These are phyloP conservation scores for Leucoraja ocellata DNA, from an alignment of 2,797 vertebrate genomes.

Conservation along the genomic window DNA sequence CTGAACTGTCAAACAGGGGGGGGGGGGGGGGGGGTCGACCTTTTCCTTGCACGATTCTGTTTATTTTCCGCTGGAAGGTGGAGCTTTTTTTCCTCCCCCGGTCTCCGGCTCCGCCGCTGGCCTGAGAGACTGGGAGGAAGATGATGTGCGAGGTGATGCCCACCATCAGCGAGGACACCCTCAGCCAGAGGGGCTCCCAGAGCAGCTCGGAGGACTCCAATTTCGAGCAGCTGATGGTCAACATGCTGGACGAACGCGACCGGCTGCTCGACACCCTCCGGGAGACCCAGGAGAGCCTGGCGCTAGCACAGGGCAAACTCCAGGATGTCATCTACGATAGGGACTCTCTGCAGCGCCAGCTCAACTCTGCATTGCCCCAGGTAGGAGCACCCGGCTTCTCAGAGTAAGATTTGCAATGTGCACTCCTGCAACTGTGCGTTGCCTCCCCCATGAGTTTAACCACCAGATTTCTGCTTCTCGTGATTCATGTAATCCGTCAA, in stretches of 20 bases:
- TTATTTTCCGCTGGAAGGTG: background rate
- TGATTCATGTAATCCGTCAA: background rate
- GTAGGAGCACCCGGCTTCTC: conserved; percentile 52
- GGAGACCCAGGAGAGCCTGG: conserved; percentile 92
- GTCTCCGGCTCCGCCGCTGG: background rate
- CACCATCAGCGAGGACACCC: conserved; percentile 93
- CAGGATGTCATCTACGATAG: conserved; percentile 96
- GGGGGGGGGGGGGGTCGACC: no score
- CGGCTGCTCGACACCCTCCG: conserved; percentile 90
- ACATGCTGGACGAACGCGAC: conserved; percentile 97
- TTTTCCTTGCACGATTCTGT: no score
- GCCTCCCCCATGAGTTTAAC: background rate
- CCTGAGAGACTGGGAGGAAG: background rate
- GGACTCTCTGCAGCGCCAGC: conserved; percentile 91
- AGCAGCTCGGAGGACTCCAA: conserved; percentile 93
- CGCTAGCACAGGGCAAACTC: conserved; percentile 83
- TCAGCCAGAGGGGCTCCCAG: conserved; percentile 91
- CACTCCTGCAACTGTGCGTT: background rate
- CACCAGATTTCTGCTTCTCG: background rate
- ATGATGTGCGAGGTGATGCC: conserved; percentile 95
- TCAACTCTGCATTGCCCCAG: conserved; percentile 95
- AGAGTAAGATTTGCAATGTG: background rate
- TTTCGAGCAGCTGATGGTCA: conserved; percentile 98
- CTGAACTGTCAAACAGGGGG: background rate
- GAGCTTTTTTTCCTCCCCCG: no score